Evolutionary conservation across 2,113 vertebrate species (phyloP).

Genomic region (Alethe castanea): DNA sequence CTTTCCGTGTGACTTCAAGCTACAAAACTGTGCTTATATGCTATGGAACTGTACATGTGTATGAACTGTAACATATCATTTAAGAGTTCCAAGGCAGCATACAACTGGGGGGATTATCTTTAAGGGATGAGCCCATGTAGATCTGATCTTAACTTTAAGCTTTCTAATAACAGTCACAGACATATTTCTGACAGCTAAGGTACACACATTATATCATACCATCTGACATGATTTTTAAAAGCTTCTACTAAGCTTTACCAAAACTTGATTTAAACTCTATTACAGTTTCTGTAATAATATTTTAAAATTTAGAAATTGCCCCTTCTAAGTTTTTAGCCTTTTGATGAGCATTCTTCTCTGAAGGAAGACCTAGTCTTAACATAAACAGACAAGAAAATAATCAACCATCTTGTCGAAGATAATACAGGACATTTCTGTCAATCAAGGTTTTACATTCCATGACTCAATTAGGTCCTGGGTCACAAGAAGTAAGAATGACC

Average conservation of each 20-base stretch:
- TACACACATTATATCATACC: not conserved
- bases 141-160: not conserved
- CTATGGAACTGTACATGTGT: not conserved
- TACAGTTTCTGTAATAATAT: not conserved
- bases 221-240: not conserved
- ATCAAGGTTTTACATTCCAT: not conserved
- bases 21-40: not conserved
- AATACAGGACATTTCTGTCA: not conserved
- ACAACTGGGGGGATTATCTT: not conserved
- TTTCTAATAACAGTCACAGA: not conserved
- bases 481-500: not conserved
- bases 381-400: not conserved
- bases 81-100: not conserved
- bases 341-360: not conserved
- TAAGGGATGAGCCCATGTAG: not conserved
- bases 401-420: not conserved
- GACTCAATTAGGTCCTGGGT: not conserved
- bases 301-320: not conserved
- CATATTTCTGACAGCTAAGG: not conserved
- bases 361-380: not conserved
- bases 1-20: not conserved
- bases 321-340: not conserved
- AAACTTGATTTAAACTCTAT: not conserved
- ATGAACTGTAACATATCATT: too few relatives aligned
- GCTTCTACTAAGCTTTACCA: not conserved